Percentiles rank a stretch among this genome's conserved stretches.
These are phyloP conservation scores for Neogobius melanostomus DNA, from an alignment of 2,113 vertebrate species.

Conservation along the genomic window DNA sequence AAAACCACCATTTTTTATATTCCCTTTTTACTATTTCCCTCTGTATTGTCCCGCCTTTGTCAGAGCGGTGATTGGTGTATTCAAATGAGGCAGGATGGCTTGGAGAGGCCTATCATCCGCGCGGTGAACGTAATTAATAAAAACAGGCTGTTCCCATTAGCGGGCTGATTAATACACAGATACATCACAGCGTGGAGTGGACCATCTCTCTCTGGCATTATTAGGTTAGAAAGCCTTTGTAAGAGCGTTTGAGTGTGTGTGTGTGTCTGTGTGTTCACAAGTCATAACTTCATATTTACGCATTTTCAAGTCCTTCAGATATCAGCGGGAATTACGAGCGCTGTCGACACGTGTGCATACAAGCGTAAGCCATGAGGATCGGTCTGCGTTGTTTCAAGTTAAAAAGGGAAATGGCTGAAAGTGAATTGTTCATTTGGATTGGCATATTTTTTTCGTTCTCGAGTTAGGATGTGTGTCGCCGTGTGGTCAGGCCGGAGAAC, in stretches of 20 bases:
- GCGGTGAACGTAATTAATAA: constrained; percentile 69
- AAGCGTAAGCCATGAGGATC: too few relatives aligned
- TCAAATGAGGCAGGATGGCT: constrained; percentile 47
- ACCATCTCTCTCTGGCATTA: constrained; percentile 37
- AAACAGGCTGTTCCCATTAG: constrained; percentile 65
- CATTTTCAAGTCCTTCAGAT: constrained; percentile 9
- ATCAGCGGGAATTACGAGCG: constrained; percentile 4
- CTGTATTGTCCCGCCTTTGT: constrained; percentile 7
- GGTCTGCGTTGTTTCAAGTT: background rate
- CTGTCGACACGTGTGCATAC: background rate
- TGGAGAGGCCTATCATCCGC: constrained; percentile 49
- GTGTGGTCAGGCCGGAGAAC: background rate
- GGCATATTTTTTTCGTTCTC: background rate
- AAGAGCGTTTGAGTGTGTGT: constrained; percentile 13
- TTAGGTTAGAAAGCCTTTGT: constrained; percentile 22
- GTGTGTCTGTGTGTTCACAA: constrained; percentile 13
- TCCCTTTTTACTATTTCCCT: constrained; percentile 14
- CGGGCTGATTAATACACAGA: constrained; percentile 70
- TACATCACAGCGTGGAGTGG: constrained; percentile 45
- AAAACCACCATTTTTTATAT: constrained; percentile 8
- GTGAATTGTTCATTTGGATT: background rate
- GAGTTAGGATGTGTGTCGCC: background rate
- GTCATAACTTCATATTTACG: constrained; percentile 10
- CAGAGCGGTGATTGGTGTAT: constrained; percentile 30
- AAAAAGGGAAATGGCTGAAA: background rate